Base-by-base conservation (phyloP, 2,113 vertebrate species). In the Pelobates fuscus region DNA sequence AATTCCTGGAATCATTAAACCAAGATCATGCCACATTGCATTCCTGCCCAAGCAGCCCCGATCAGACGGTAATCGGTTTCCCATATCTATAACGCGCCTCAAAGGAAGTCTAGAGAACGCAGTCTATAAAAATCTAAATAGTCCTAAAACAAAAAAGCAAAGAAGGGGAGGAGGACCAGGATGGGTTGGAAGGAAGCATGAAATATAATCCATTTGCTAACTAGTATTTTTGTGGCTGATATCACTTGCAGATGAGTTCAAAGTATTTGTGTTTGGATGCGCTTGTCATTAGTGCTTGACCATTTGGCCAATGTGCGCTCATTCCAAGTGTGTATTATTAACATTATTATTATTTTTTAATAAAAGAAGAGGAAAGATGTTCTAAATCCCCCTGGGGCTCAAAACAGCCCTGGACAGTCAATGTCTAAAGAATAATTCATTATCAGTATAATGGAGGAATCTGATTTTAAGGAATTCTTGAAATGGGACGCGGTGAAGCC, bases 1-100 rank as follows among this genome's bases (percentile, higher is more conserved):
- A 32, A 63, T 29, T 54, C 52, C n/a, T 71, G 44, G 29, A 52
- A 71, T 30, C 10, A 32, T 29, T 49, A 49, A 71, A 8, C 63
- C 23, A 54, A 2, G 49, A 17, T 21, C 46, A 52, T 41, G 44
- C 21, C 61, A 32, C 4, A 66, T 25, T 44, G 21, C 24, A 26
- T 46, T 11, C 63, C 18, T 25, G 7, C n/a, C 20, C 18, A 21
- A 23, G 52, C n/a, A 23, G 5, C 8, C 5, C n/a, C 20, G 52
- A 55, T 55, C 52, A 55, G 2, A 55, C 52, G 21, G 21, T 55
- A 23, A 55, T 23, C 21, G 52, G 12, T 55, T 55, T 55, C 6
- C 8, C 52, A 55, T 17, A 55, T 55, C 52, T 23, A 23, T 8
- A 20, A 55, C 2, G 20, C n/a, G n/a, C 20, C 52, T 55, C 52